Conservation (phyloP, 37 sponge, comb jelly and placozoan species). For the Beroe ovata region DNA sequence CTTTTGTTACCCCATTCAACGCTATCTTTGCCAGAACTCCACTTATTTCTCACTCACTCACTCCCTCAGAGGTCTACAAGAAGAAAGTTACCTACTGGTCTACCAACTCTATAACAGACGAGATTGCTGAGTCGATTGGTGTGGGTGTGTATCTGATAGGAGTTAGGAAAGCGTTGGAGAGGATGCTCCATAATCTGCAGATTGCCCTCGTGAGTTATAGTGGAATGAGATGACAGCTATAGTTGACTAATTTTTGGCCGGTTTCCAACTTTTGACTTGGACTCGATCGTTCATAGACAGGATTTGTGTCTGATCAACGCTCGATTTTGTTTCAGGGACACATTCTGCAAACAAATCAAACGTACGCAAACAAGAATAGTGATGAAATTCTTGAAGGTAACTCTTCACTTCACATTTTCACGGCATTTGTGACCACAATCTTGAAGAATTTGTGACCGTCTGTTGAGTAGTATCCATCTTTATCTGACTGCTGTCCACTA, state of each 20-base stretch:
- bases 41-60: neutral
- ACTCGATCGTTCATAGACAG: too few species aligned
- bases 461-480: too few species aligned
- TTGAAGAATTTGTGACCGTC: too few species aligned
- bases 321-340: neutral
- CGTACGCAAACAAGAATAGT: conserved; percentile 46
- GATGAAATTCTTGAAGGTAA: conserved; percentile 46
- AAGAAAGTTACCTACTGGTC: neutral
- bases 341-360: conserved; percentile 4
- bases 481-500: too few species aligned
- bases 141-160: conserved; percentile 76
- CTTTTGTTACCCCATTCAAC: too few species aligned
- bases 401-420: too few species aligned
- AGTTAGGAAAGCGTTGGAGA: conserved; percentile 82
- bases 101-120: conserved; percentile 83
- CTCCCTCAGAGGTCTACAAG: neutral
- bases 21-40: neutral
- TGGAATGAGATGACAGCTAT: too few species aligned
- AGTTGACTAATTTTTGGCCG: too few species aligned
- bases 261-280: too few species aligned
- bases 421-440: too few species aligned
- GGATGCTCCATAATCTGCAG: conserved; percentile 74
- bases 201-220: neutral
- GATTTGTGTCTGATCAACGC: too few species aligned
- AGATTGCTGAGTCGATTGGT: conserved; percentile 89